Conservation (phyloP, 2,113 vertebrate species). For the Sapajus apella region DNA sequence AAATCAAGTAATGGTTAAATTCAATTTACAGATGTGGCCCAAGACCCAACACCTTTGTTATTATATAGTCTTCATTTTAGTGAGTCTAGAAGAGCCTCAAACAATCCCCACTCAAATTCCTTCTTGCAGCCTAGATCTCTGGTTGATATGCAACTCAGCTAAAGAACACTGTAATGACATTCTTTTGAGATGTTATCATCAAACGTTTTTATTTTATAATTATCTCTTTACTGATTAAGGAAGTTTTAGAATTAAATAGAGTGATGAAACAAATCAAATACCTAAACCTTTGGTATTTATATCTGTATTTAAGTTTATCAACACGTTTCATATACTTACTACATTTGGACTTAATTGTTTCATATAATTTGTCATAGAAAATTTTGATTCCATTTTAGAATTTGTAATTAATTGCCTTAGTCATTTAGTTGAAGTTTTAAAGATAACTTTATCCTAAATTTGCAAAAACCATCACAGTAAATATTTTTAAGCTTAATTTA, state of each 20-base stretch:
- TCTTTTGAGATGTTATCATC: background rate
- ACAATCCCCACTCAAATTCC: background rate
- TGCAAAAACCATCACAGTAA: background rate
- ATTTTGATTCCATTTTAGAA: background rate
- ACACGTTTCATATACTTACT: background rate
- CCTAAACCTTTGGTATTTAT: background rate
- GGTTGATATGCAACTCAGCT: background rate
- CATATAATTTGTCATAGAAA: background rate
- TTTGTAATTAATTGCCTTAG: background rate
- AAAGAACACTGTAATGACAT: background rate
- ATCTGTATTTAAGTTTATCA: background rate
- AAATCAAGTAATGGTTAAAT: background rate
- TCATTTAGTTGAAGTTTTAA: constrained; percentile 2
- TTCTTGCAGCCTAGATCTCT: background rate
- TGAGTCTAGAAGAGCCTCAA: background rate
- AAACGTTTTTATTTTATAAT: background rate
- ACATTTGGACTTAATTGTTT: background rate
- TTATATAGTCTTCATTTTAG: background rate
- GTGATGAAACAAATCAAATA: background rate
- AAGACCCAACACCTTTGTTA: background rate
- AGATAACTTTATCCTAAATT: constrained; percentile 9
- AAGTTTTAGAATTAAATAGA: constrained; percentile 17
- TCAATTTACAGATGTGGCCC: background rate
- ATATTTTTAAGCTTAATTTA: background rate
- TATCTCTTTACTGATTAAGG: background rate